Base-by-base conservation (phyloP, 2,113 vertebrate genomes). In the Polypterus bichir region DNA sequence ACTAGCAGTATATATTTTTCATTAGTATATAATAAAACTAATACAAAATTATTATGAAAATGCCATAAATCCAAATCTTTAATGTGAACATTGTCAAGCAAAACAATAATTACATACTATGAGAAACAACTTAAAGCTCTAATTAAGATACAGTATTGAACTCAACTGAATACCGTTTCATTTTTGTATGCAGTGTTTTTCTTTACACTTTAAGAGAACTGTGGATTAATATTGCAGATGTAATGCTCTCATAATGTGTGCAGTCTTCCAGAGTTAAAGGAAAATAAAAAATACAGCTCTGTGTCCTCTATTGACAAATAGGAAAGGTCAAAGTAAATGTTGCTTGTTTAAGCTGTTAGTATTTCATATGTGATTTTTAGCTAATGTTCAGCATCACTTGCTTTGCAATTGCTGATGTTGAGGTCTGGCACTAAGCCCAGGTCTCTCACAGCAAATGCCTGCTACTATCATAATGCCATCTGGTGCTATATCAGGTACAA, bases 401-500 rank as follows among this genome's bases (percentile, higher is more conserved):
- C 75, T 76, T 74, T 79, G 66, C 77, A 60, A 68, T 67, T 69
- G 70, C 68, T 65, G 65, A 69, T 69, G 71, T 62, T 65, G 60
- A 78, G 44, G 48, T 69, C 72, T 89, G 84, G 80, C 82, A 73
- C 7, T 3, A 54, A 71, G 81, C 81, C 77, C 75, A 79, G 73
- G 70, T 76, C 72, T 80, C 68, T 82, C 67, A 65, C 60, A 74
- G 63, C 74, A 82, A 81, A 74, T 75, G 77, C 72, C 69, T 74
- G 74, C 78, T 69, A 82, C 68, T 76, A 76, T 66, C 66, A 69
- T 0, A 58, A 59, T 59, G 76, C 71, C 84, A 85, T 79, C 81
- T 88, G 82, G 73, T 72, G 59, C 53, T 73, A 67, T 81, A 61
- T 76, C 70, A 84, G 79, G 80, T 79, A 78, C 64, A 61, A 77